Evolutionary conservation across 1,140 invertebrate genomes (phyloP).

Genomic region (Orchesella cincta): DNA sequence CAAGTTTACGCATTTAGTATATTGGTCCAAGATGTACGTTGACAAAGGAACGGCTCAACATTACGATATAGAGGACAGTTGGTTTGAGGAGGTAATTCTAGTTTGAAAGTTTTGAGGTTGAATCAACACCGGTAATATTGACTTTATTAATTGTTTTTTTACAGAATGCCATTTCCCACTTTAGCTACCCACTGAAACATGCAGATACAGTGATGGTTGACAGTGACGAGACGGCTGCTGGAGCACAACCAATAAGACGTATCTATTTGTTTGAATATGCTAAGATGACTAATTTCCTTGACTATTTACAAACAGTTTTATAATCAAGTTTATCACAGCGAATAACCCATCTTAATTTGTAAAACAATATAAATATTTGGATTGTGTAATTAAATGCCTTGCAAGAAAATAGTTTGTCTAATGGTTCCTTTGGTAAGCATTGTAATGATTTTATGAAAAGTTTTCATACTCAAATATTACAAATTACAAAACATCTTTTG

Average conservation of each 20-base stretch:
- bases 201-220: background rate
- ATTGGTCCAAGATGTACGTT: background rate
- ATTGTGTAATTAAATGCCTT: background rate
- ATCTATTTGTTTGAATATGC: background rate
- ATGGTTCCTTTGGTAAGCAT: too few relatives aligned
- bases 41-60: background rate
- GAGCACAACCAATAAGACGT: too few relatives aligned
- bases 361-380: background rate
- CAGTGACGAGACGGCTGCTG: too few relatives aligned
- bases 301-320: too few relatives aligned
- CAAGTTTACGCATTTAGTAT: background rate
- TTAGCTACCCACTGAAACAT: background rate
- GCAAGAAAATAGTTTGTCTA: too few relatives aligned
- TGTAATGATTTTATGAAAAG: too few relatives aligned
- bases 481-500: background rate
- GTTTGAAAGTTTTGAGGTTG: background rate
- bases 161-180: background rate
- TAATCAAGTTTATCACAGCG: background rate
- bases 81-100: conserved; percentile 8
- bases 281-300: too few relatives aligned
- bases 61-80: background rate
- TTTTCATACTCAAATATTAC: too few relatives aligned
- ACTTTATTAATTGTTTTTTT: background rate
- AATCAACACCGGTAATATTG: background rate
- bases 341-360: background rate